Evolutionary conservation across 2,888 invertebrate species (phyloP).

Genomic region (Troilus luridus): DNA sequence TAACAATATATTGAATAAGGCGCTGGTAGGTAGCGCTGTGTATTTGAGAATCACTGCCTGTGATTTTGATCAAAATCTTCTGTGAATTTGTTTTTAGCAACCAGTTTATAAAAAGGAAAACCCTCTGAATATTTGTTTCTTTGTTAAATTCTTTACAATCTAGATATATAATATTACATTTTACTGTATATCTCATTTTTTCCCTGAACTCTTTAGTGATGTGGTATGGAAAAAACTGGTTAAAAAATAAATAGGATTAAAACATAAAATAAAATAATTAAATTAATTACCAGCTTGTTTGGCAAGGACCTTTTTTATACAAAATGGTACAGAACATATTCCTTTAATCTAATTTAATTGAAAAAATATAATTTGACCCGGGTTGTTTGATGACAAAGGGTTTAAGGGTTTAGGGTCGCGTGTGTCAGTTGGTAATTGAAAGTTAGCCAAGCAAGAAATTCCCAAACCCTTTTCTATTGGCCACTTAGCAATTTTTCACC

Average conservation of each 20-base stretch:
- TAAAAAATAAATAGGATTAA: not conserved
- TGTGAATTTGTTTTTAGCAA: too few species aligned
- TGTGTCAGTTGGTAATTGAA: not conserved
- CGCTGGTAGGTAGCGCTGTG: too few species aligned
- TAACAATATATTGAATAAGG: too few species aligned
- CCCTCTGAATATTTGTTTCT: too few species aligned
- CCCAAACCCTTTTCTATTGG: not conserved
- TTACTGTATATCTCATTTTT: too few species aligned
- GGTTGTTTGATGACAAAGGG: not conserved
- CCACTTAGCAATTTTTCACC: not conserved
- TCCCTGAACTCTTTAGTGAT: too few species aligned
- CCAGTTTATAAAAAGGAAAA: too few species aligned
- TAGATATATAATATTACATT: too few species aligned
- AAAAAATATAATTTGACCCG: conserved; percentile 1
- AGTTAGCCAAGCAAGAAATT: not conserved
- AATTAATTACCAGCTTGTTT: too few species aligned
- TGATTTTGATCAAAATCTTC: too few species aligned
- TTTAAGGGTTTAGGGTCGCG: not conserved
- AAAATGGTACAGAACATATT: not conserved
- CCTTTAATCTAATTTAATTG: not conserved
- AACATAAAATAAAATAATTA: not conserved
- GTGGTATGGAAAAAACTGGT: not conserved
- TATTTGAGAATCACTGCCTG: too few species aligned
- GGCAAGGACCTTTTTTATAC: not conserved
- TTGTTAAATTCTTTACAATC: too few species aligned